Conservation (phyloP, 1,140 invertebrate species). For the Caenorhabditis brenneri region DNA sequence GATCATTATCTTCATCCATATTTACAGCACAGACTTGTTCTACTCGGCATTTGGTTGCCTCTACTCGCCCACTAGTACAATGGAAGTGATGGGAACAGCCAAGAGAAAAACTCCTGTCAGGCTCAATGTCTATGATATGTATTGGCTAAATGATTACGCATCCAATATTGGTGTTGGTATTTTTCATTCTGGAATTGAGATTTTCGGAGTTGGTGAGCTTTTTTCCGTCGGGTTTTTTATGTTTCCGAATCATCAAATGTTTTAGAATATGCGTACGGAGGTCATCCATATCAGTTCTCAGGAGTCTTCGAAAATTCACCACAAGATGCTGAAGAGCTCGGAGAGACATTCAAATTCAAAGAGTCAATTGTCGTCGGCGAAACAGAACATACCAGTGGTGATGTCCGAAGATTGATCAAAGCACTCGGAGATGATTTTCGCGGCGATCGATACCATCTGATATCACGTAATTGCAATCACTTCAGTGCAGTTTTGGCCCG, state of each 20-base stretch:
- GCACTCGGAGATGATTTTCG: slow-evolving; percentile 94
- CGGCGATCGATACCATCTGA: slow-evolving; percentile 94
- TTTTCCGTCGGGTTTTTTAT: neutral
- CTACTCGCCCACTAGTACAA: slow-evolving; percentile 17
- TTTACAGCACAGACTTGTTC: slow-evolving; percentile 25
- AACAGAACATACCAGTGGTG: slow-evolving; percentile 93
- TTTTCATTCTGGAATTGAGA: slow-evolving; percentile 95
- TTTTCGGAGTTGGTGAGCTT: slow-evolving; percentile 83
- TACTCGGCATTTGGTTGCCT: slow-evolving; percentile 29
- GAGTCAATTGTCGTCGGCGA: slow-evolving; percentile 94
- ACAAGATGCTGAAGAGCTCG: slow-evolving; percentile 89
- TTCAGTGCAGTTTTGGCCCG: slow-evolving; percentile 88
- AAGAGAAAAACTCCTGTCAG: slow-evolving; percentile 79
- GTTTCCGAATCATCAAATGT: slow-evolving; percentile 28
- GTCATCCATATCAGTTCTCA: slow-evolving; percentile 86
- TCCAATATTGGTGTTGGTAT: slow-evolving; percentile 92
- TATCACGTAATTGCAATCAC: slow-evolving; percentile 99
- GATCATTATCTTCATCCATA: neutral
- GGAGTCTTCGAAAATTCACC: slow-evolving; percentile 94
- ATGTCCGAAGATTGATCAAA: slow-evolving; percentile 86
- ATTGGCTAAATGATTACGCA: slow-evolving; percentile 94
- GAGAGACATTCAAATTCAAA: slow-evolving; percentile 96
- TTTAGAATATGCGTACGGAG: slow-evolving; percentile 94
- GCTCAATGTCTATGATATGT: slow-evolving; percentile 83
- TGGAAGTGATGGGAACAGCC: slow-evolving; percentile 26